A percentile compares a stretch with the other conserved stretches of the same genome.
Conservation (phyloP, 1,140 invertebrate genomes). For the Pseudomyrmex dendroicus region DNA sequence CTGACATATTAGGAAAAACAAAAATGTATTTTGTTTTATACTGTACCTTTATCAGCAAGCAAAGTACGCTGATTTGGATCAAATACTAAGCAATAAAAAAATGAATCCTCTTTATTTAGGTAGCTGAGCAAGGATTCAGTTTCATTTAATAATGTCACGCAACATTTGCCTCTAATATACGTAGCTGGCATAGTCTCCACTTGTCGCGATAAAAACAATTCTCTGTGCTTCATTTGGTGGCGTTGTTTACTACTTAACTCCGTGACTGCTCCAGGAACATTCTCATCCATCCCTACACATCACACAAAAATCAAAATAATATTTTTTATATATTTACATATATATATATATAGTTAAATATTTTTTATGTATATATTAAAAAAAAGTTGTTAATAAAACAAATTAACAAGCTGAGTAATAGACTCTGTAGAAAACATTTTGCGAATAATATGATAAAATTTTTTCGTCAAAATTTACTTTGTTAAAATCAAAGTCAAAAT, state of each 20-base stretch:
- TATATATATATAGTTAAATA: no score
- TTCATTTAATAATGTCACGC: slow-evolving; percentile 98
- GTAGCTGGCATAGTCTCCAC: slow-evolving; percentile 99
- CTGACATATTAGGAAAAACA: background rate
- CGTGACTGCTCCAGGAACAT: slow-evolving; percentile 85
- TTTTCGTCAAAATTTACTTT: no score
- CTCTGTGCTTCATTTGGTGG: slow-evolving; percentile 98
- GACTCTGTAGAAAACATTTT: no score
- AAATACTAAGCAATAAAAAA: slow-evolving; percentile 99
- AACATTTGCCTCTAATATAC: slow-evolving; percentile 99
- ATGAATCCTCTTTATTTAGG: slow-evolving; percentile 99
- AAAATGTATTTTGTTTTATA: background rate
- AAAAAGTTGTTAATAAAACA: slow-evolving; percentile 40
- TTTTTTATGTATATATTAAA: background rate
- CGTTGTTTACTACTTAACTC: slow-evolving; percentile 90
- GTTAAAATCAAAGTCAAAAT: no score
- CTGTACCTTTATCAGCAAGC: slow-evolving; percentile 98
- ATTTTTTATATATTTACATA: background rate
- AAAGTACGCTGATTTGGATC: slow-evolving; percentile 99
- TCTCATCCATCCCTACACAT: slow-evolving; percentile 85
- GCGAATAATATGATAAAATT: no score
- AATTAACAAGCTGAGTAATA: slow-evolving; percentile 3
- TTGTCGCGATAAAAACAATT: slow-evolving; percentile 98
- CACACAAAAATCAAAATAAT: slow-evolving; percentile 47
- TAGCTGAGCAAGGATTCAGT: slow-evolving; percentile 98